Base-by-base conservation (phyloP, 2,113 vertebrate species). In the Megaceryle torquata region DNA sequence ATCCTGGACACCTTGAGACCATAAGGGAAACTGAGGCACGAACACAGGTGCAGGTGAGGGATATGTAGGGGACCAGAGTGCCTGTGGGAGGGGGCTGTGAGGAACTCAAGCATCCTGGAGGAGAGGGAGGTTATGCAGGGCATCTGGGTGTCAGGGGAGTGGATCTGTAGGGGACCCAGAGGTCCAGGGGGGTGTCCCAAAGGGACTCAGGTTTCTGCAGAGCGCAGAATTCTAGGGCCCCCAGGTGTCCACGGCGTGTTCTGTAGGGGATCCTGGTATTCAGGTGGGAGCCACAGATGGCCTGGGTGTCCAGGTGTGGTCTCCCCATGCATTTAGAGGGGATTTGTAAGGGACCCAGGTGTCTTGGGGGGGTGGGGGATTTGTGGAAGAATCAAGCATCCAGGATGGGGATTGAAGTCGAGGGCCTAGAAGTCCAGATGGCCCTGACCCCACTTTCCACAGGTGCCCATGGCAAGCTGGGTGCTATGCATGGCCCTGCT, bases 401-500 rank as follows among this genome's bases (percentile, higher is more conserved):
- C 10, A 22, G 37, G 24, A 20, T 25, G 21, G 28, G 35, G 16
- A 69, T 92, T 74, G 44, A 50, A 65, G 0, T 2, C 0, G 1
- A 26, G 29, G 6, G 3, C 15, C 53, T 53, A 13, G 37, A 33
- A 64, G 16, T n/a, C 29, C 25, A 6, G 33, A 13, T 10, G 31
- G 22, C 43, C 56, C 33, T 95, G 57, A 82, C 53, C 15, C 21
- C 15, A 1, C 37, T 67, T 88, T 69, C 85, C 28, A 4, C 75
- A 97, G 95, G 85, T 61, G 24, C 5, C 39, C 70, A 93, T 96
- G 96, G 93, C 85, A 0, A 22, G 78, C 82, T 93, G 95, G 96
- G 57, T 35, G 6, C 53, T 97, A 2, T 89, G 78, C 35, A 0
- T 13, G 35, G 61, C 24, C 5, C 33, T 96, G 74, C 29, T 84